These are phyloP conservation scores for Tauraco erythrolophus DNA, from an alignment of 2,113 vertebrate genomes.

Conservation along the genomic window DNA sequence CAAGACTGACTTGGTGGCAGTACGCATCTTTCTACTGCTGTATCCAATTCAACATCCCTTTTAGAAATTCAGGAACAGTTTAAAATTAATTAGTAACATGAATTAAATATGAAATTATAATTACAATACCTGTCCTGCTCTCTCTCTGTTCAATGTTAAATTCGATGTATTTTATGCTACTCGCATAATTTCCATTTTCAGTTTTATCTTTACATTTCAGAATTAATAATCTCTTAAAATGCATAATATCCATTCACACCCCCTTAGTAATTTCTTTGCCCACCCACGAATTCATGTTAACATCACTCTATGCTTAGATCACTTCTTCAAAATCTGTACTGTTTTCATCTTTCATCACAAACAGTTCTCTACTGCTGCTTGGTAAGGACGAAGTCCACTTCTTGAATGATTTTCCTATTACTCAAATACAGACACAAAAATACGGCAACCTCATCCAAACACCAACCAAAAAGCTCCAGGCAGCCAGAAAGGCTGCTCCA, in stretches of 20 bases:
- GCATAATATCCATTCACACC: not conserved
- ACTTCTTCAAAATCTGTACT: not conserved
- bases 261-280: not conserved
- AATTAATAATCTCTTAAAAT: constrained; percentile 1
- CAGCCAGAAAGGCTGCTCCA: not conserved
- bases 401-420: not conserved
- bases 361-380: not conserved
- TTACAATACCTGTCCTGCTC: not conserved
- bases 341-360: not conserved
- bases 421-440: not conserved
- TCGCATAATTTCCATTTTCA: not conserved
- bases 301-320: not conserved
- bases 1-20: not conserved
- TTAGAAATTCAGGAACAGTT: not conserved
- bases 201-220: constrained; percentile 5
- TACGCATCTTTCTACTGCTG: not conserved
- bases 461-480: not conserved
- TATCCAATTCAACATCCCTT: not conserved
- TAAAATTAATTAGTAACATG: not conserved
- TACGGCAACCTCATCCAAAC: not conserved
- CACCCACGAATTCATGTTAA: not conserved
- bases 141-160: not conserved
- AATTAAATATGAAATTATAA: constrained; percentile 5
- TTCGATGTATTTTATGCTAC: not conserved
- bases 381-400: not conserved